Conservation (phyloP, 2,113 vertebrate species). For the Toxotes jaculatrix region DNA sequence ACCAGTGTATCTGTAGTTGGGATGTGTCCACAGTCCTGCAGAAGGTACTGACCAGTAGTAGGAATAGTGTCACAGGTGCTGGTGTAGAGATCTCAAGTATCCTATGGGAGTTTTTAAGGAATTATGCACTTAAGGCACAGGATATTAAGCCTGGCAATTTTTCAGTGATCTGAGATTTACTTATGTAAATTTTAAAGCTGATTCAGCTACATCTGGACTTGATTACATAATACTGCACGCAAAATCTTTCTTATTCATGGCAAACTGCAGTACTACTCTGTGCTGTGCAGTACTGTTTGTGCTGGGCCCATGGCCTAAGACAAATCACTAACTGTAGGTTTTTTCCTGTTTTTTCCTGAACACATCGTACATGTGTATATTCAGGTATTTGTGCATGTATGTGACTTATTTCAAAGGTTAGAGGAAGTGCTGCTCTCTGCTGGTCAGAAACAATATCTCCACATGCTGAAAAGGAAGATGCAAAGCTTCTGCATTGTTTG, state of each 20-base stretch:
- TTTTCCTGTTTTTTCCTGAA: neutral
- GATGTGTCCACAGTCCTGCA: neutral
- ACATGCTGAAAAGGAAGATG: neutral
- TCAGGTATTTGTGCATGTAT: neutral
- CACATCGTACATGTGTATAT: neutral
- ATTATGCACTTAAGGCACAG: neutral
- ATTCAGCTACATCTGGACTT: neutral
- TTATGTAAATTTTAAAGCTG: neutral
- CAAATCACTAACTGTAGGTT: neutral
- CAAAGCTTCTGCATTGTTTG: neutral
- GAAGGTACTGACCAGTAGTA: neutral
- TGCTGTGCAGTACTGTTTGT: too few species aligned
- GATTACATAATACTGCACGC: neutral
- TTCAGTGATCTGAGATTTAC: neutral
- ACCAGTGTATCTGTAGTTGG: neutral
- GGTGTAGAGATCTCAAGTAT: neutral
- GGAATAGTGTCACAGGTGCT: neutral
- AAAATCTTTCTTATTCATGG: neutral
- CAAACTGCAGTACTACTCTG: neutral
- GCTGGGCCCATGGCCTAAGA: neutral
- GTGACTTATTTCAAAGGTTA: neutral
- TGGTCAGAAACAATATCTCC: slow-evolving; percentile 38
- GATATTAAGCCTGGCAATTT: neutral
- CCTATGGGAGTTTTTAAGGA: neutral
- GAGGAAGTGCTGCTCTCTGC: slow-evolving; percentile 52